Percentiles rank a stretch among this genome's conserved stretches.
These are phyloP conservation scores for Noctua janthe DNA, from an alignment of 2,888 invertebrate species.

Conservation along the genomic window DNA sequence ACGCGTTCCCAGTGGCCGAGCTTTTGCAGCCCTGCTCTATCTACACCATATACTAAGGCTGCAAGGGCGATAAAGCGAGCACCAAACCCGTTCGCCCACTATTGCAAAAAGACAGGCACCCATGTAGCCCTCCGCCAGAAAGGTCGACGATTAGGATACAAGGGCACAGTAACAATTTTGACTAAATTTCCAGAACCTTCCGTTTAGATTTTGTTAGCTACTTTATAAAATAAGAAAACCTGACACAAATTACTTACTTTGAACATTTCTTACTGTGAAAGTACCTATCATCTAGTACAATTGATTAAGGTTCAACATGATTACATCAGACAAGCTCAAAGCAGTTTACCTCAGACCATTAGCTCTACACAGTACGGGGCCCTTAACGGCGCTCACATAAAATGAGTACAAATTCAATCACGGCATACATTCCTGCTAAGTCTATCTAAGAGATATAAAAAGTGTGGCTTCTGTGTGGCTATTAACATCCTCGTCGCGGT, in stretches of 20 bases:
- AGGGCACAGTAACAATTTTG: conserved; percentile 50
- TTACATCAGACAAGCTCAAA: conserved; percentile 17
- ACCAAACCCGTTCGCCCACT: conserved; percentile 78
- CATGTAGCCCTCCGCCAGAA: conserved; percentile 64
- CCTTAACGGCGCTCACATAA: conserved; percentile 40
- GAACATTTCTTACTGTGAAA: conserved; percentile 7
- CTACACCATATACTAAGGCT: conserved; percentile 78
- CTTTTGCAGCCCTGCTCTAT: conserved; percentile 83
- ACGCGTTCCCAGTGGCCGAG: conserved; percentile 80
- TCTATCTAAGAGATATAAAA: conserved; percentile 64
- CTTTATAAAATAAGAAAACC: not conserved
- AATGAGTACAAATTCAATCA: conserved; percentile 60
- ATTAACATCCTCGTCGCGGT: conserved; percentile 72
- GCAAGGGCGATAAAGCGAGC: conserved; percentile 81
- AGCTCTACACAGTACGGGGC: conserved; percentile 34
- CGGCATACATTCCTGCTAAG: conserved; percentile 59
- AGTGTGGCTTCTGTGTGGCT: conserved; percentile 76
- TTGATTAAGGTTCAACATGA: not conserved
- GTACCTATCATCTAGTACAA: not conserved
- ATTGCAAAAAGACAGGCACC: conserved; percentile 71
- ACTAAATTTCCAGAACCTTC: conserved; percentile 47
- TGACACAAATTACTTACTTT: not conserved
- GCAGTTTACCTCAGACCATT: conserved; percentile 38
- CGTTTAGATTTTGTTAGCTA: not conserved
- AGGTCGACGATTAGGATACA: conserved; percentile 70